Base-by-base conservation (phyloP, 2,113 vertebrate genomes). In the Telmatochromis sp. region DNA sequence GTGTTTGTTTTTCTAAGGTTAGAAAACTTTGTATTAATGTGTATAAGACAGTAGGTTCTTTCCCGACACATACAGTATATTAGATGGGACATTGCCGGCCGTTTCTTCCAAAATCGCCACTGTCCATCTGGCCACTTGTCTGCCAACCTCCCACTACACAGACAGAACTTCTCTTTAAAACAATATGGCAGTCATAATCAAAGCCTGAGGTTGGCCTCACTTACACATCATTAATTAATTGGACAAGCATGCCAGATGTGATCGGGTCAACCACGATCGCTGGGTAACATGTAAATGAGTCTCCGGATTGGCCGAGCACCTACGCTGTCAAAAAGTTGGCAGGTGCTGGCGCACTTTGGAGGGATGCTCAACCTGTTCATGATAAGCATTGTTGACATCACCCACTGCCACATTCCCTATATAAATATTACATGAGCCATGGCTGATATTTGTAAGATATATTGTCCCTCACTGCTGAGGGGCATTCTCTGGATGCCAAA, bases 371-470 rank as follows among this genome's bases (percentile, higher is more conserved):
- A 93, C 92, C 89, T 93, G 92, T 87, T 93, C 87, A 83, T 57
- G 8, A 85, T 94, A 95, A 94, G 91, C 91, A 94, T 78, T 88
- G 89, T 91, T 92, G 93, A 94, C 91, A 95, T 89, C 94, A 84
- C 82, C 90, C 89, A 91, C 91, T 90, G 88, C 87, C 91, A 93
- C 85, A 92, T 87, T 91, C 78, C 80, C 84, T 86, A 93, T 89
- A 95, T 96, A 93, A 95, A 96, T 96, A 95, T 96, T 95, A 89
- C 93, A 96, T 95, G 92, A 95, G 87, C 86, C 88, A 55, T 2
- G 81, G 82, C 94, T 94, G 94, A 95, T 95, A 94, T 95, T 95
- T 94, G 93, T 95, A 93, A 96, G 95, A 96, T 95, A 92, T 95
- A 96, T 96, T 93, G 92, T 95, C 89, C 92, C 85, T 92, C 83